Evolutionary conservation across 1,140 invertebrate genomes (phyloP).

Genomic region (Triops longicaudatus): DNA sequence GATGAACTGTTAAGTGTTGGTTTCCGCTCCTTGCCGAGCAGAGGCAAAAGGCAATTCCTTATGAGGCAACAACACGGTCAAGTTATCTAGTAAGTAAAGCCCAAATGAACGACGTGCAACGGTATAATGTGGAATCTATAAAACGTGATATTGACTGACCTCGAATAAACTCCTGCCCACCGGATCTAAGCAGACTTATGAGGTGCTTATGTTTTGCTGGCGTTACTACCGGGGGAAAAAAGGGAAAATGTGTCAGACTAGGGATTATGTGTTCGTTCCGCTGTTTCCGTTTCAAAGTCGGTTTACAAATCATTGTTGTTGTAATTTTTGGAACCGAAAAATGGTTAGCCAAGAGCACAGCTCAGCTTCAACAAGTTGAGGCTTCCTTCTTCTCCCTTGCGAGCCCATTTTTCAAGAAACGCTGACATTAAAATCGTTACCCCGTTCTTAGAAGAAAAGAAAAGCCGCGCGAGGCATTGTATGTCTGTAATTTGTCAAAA

Average conservation of each 20-base stretch:
- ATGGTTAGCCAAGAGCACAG: neutral
- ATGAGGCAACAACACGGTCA: neutral
- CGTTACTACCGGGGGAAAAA: neutral
- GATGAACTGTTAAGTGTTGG: too few relatives aligned
- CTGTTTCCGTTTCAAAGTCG: neutral
- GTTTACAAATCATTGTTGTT: neutral
- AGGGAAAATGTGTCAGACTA: neutral
- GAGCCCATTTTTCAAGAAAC: neutral
- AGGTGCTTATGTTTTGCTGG: neutral
- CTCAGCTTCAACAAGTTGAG: neutral
- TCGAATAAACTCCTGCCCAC: neutral
- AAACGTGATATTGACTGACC: conserved; percentile 5
- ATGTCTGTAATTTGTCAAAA: neutral
- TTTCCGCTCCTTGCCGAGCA: too few relatives aligned
- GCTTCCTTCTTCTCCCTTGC: neutral
- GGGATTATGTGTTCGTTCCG: neutral
- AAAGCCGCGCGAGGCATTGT: neutral
- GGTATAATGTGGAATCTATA: neutral
- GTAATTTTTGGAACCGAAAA: neutral
- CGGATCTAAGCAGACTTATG: neutral
- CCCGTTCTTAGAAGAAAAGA: neutral
- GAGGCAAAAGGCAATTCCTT: too few relatives aligned
- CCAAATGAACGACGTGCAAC: too few relatives aligned
- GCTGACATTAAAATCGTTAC: neutral
- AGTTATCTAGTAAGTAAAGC: neutral